phyloP scores from a whole-genome alignment of 2,888 invertebrate species.

The Leptopterna dolabrata region DNA sequence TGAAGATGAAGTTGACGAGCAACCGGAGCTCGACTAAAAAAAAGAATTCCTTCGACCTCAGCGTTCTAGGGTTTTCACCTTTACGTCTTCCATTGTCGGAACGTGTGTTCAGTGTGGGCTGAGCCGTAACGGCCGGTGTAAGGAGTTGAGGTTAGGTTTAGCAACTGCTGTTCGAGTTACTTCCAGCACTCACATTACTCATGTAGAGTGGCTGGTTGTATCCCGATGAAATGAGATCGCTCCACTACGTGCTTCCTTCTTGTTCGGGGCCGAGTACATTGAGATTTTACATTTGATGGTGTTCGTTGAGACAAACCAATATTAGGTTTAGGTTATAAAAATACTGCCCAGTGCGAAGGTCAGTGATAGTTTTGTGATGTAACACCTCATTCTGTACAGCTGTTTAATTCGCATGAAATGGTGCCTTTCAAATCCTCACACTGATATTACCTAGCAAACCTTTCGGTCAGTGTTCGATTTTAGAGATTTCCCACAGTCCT shows the following conservation, averaged over 20 bases:
- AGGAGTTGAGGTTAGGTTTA: not conserved
- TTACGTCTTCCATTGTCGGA: constrained; percentile 16
- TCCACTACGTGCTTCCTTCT: too few species aligned
- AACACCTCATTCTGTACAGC: too few species aligned
- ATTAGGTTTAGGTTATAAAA: too few species aligned
- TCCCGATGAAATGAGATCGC: too few species aligned
- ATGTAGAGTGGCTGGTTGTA: too few species aligned
- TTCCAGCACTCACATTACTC: not conserved
- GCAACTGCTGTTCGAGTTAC: not conserved
- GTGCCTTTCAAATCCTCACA: not conserved
- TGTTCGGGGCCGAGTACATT: too few species aligned
- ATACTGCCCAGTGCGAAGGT: too few species aligned
- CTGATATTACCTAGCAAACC: not conserved
- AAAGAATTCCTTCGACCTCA: not conserved
- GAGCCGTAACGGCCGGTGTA: not conserved
- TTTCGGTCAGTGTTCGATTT: not conserved
- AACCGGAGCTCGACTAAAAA: constrained; percentile 44
- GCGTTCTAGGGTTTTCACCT: not conserved
- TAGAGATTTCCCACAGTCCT: not conserved
- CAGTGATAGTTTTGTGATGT: too few species aligned
- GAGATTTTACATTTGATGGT: too few species aligned
- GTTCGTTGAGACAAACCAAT: too few species aligned
- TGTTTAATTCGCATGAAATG: too few species aligned
- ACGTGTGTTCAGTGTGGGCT: not conserved
- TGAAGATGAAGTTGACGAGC: constrained; percentile 59